Evolutionary conservation across 2,888 invertebrate genomes (phyloP).

Genomic region (Sceliomorpha sp.): DNA sequence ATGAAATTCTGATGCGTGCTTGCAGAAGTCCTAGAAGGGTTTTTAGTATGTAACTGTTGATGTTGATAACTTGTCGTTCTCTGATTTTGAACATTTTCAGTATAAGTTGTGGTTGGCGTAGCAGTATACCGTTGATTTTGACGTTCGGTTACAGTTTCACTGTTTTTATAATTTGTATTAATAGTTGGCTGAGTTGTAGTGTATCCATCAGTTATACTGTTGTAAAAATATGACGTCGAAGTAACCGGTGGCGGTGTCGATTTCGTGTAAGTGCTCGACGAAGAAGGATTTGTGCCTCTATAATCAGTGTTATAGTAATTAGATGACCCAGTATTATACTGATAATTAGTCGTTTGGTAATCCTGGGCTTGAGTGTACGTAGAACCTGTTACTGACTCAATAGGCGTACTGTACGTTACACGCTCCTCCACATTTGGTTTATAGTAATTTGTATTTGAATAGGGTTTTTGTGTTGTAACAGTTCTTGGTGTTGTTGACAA

Average conservation of each 20-base stretch:
- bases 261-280: constrained; percentile 52
- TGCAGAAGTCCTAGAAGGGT: constrained; percentile 53
- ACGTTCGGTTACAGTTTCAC: constrained; percentile 22
- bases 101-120: constrained; percentile 9
- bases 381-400: constrained; percentile 56
- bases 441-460: constrained; percentile 60
- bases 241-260: constrained; percentile 35
- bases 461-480: constrained; percentile 52
- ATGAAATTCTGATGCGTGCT: constrained; percentile 65
- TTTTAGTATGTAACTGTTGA: constrained; percentile 53
- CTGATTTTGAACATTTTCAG: constrained; percentile 20
- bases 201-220: constrained; percentile 18
- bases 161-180: constrained; percentile 28
- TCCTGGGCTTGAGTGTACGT: constrained; percentile 55
- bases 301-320: constrained; percentile 53
- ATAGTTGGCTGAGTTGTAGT: constrained; percentile 23
- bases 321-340: constrained; percentile 26
- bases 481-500: constrained; percentile 62
- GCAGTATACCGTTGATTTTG: constrained; percentile 37
- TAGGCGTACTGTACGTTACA: constrained; percentile 55
- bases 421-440: constrained; percentile 57
- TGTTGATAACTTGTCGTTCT: constrained; percentile 32
- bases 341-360: constrained; percentile 44
- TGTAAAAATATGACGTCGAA: constrained; percentile 54
- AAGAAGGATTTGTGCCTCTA: constrained; percentile 28